A percentile compares a stretch with the other conserved stretches of the same genome.
These are phyloP conservation scores for Trichacis sp. DNA, from an alignment of 2,888 invertebrate genomes.

Conservation along the genomic window DNA sequence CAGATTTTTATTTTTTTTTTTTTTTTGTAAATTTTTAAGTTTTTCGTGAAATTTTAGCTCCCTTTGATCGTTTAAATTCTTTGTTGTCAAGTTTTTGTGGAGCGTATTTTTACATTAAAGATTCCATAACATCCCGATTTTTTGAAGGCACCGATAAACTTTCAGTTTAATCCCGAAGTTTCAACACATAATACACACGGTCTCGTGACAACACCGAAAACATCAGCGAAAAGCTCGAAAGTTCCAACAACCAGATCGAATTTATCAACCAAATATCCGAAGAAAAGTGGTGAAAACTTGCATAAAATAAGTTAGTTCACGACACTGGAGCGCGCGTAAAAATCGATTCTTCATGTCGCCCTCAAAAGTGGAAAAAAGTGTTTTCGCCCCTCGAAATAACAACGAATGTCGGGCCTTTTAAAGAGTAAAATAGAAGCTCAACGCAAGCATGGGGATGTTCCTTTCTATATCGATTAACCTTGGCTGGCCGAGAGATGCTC, in stretches of 20 bases:
- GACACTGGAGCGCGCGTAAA: background rate
- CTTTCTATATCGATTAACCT: slow-evolving; percentile 31
- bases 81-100: too few relatives aligned
- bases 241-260: background rate
- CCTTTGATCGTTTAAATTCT: too few relatives aligned
- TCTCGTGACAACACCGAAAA: too few relatives aligned
- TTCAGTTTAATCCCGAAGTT: too few relatives aligned
- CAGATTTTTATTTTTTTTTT: too few relatives aligned
- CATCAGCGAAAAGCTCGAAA: background rate
- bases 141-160: too few relatives aligned
- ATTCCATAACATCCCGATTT: slow-evolving; percentile 8
- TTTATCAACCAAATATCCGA: background rate
- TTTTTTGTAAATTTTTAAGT: too few relatives aligned
- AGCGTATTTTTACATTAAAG: too few relatives aligned
- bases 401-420: background rate
- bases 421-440: background rate
- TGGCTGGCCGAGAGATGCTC: slow-evolving; percentile 21
- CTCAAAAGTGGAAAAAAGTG: background rate
- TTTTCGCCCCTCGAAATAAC: background rate
- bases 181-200: too few relatives aligned
- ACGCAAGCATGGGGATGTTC: slow-evolving; percentile 11
- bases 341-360: background rate
- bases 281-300: background rate
- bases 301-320: background rate
- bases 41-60: too few relatives aligned